These are phyloP conservation scores for Phenganax stokvisi DNA, from an alignment of 92 coral and sea anemone genomes.

Conservation along the genomic window DNA sequence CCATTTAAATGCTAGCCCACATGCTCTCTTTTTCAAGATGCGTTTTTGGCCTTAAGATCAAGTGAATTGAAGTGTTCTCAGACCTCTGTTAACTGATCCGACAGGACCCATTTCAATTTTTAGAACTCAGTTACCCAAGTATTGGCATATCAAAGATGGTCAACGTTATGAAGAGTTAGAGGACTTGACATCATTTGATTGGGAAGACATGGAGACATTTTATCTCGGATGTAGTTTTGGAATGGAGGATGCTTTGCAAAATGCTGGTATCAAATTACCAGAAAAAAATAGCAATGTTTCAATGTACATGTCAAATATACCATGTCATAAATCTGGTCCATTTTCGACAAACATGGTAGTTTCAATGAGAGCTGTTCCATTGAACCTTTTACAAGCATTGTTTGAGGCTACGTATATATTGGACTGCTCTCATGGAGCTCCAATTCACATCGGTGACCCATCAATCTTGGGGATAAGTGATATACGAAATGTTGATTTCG, in stretches of 20 bases:
- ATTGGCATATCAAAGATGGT: constrained; percentile 55
- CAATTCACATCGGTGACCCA: constrained; percentile 92
- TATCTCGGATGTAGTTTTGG: constrained; percentile 92
- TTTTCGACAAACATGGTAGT: constrained; percentile 70
- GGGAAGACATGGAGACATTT: constrained; percentile 74
- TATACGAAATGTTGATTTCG: constrained; percentile 44
- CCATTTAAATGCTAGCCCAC: no score
- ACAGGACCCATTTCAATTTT: not conserved
- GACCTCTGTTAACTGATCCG: no score
- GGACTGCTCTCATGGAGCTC: constrained; percentile 88
- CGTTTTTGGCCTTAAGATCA: no score
- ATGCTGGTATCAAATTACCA: constrained; percentile 54
- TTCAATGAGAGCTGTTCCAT: constrained; percentile 77
- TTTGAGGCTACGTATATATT: constrained; percentile 66
- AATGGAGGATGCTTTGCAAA: constrained; percentile 70
- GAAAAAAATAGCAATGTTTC: constrained; percentile 55
- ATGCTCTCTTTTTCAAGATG: no score
- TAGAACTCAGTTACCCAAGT: constrained; percentile 59
- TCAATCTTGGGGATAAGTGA: constrained; percentile 61
- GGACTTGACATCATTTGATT: constrained; percentile 50
- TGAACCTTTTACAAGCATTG: constrained; percentile 56
- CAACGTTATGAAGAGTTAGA: constrained; percentile 20
- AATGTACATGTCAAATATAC: constrained; percentile 67
- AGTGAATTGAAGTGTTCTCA: no score
- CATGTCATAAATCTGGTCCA: constrained; percentile 60